Conservation (phyloP, 1,140 invertebrate genomes). For the Penaeus chinensis region DNA sequence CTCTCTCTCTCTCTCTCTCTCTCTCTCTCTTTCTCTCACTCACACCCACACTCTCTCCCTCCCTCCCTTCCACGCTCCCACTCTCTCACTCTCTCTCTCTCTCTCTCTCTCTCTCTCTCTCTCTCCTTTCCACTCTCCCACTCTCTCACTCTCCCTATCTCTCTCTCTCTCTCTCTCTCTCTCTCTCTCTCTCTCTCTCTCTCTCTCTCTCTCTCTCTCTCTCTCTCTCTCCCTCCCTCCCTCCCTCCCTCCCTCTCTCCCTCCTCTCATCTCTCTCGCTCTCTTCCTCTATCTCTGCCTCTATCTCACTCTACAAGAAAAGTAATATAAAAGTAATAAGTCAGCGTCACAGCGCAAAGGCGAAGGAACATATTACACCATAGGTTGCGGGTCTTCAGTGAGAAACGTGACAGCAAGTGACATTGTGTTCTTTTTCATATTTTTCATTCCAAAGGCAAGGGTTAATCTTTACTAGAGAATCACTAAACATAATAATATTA, state of each 20-base stretch:
- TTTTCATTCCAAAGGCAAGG: too few species aligned
- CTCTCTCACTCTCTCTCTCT: constrained; percentile 23
- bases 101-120: constrained; percentile 21
- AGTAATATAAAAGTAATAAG: too few species aligned
- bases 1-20: too few species aligned
- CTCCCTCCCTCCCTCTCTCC: neutral
- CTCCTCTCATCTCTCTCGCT: neutral
- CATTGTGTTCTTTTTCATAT: too few species aligned
- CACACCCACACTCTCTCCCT: neutral
- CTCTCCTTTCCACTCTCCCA: too few species aligned
- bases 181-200: neutral
- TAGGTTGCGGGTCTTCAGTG: too few species aligned
- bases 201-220: constrained; percentile 21
- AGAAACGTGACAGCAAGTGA: too few species aligned
- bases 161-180: too few species aligned
- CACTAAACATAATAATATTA: too few species aligned
- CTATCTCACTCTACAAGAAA: neutral
- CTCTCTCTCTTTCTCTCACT: neutral
- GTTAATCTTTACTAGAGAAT: too few species aligned
- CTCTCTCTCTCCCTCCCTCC: neutral
- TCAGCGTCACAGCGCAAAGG: too few species aligned
- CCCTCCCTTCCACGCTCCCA: neutral
- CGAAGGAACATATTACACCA: too few species aligned
- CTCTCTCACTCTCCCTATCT: neutral
- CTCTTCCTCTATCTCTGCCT: neutral